phyloP scores from a whole-genome alignment of 2,797 vertebrate genomes.

The Florisuga fusca region DNA sequence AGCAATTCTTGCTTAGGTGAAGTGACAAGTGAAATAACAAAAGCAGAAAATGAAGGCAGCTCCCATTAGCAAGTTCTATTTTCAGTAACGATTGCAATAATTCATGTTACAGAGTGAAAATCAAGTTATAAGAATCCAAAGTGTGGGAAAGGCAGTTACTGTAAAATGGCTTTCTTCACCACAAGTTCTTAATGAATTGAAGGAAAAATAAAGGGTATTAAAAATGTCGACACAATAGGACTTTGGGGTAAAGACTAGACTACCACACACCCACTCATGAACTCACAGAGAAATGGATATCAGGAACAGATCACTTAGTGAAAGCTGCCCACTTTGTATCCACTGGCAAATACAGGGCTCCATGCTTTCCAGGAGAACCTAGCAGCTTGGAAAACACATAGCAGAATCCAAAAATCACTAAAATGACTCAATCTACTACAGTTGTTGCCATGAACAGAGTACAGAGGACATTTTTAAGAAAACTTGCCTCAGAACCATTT shows the following conservation, averaged over 20 bases:
- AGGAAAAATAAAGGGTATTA: background rate
- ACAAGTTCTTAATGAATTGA: background rate
- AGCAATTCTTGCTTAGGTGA: background rate
- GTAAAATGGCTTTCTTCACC: background rate
- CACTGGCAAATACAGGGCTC: background rate
- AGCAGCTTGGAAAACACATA: background rate
- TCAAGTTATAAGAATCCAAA: background rate
- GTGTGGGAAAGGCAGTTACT: background rate
- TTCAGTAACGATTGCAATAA: background rate
- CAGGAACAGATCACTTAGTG: background rate
- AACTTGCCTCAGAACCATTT: background rate
- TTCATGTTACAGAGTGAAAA: background rate
- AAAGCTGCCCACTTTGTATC: background rate
- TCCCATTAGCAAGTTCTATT: background rate
- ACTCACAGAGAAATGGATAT: fast-evolving
- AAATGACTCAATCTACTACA: background rate
- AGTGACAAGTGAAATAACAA: background rate
- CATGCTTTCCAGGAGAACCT: background rate
- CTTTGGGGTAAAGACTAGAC: background rate
- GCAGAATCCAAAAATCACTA: background rate
- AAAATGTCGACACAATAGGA: background rate
- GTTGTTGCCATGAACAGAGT: background rate
- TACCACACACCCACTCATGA: background rate
- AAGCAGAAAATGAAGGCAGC: background rate
- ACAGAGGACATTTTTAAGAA: background rate